Base-by-base conservation (phyloP, 2,113 vertebrate species). In the Loxodonta africana region DNA sequence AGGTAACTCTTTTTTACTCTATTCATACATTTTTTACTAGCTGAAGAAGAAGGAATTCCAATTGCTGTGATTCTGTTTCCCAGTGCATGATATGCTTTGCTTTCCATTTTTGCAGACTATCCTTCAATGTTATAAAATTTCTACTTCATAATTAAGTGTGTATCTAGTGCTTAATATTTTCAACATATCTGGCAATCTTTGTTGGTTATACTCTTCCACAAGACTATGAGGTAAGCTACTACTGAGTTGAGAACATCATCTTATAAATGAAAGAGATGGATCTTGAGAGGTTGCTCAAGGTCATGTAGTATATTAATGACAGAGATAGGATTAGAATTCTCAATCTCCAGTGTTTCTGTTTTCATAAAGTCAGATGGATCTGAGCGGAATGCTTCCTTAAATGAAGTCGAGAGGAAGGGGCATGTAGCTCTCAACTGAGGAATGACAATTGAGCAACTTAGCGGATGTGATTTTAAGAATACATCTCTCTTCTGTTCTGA, bases 311-410 rank as follows among this genome's bases (percentile, higher is more conserved):
- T 53, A 69, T 90, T 91, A 95, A 69, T 28, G 5, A 44, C 12
- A 94, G n/a, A 25, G 6, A 78, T 9, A 41, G 25, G 41, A 83
- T 86, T 96, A 96, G 28, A 74, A 81, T 94, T 93, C 83, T 87
- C 21, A 57, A 21, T 30, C 17, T 76, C 71, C 0, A 30, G 33
- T 71, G 5, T 76, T 33, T 97, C 21, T 37, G 1, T 15, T 86
- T 93, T 57, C 30, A 94, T 46, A 60, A 37, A 90, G 92, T 60
- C 46, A 96, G 28, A 26, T 80, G 4, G 2, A 71, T 62, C 7
- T 84, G 33, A 95, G 28, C 2, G 44, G 46, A 92, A 73, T 62
- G 8, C 84, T 74, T 8, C 60, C 37, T 93, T 77, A 91, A 94
- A 90, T 91, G 9, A 93, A 15, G 5, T 48, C 90, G 60, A 14